Conservation (phyloP, 1,140 invertebrate species). For the Chlorops oryzae region DNA sequence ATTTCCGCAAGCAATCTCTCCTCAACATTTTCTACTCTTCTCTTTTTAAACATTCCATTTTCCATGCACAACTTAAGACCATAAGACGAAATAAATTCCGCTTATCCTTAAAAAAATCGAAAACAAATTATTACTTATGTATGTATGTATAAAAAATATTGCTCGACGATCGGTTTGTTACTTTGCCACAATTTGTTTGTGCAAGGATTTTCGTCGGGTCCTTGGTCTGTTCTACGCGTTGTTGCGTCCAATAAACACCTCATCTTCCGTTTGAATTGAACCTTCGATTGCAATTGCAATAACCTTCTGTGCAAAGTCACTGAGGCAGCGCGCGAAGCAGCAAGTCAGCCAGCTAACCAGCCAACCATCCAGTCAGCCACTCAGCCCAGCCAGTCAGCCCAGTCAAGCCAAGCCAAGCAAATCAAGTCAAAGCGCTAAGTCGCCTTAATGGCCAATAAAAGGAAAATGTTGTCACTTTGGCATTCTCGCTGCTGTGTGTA, state of each 20-base stretch:
- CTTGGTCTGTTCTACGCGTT: background rate
- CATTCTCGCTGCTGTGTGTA: conserved; percentile 23
- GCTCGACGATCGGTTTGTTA: too few species aligned
- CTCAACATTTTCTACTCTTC: too few species aligned
- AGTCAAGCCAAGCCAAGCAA: background rate
- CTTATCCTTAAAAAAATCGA: conserved; percentile 13
- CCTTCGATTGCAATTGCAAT: background rate
- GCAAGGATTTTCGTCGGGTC: conserved; percentile 11
- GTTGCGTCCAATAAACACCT: conserved; percentile 12
- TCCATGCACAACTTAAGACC: too few species aligned
- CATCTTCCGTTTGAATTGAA: background rate
- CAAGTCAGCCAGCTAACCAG: background rate
- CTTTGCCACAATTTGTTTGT: conserved; percentile 16
- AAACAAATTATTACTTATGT: conserved; percentile 15
- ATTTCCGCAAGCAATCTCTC: too few species aligned
- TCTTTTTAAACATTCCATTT: too few species aligned
- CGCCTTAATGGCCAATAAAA: conserved; percentile 48
- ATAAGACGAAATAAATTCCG: conserved; percentile 12
- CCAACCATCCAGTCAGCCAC: conserved; percentile 3
- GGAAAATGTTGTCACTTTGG: conserved; percentile 48
- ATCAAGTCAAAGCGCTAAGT: conserved; percentile 42
- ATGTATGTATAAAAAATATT: too few species aligned
- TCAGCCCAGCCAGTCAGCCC: background rate
- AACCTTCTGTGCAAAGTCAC: too few species aligned
- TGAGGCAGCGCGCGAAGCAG: conserved; percentile 1